phyloP scores from a whole-genome alignment of 2,797 vertebrate genomes.

The Pipistrellus pygmaeus region DNA sequence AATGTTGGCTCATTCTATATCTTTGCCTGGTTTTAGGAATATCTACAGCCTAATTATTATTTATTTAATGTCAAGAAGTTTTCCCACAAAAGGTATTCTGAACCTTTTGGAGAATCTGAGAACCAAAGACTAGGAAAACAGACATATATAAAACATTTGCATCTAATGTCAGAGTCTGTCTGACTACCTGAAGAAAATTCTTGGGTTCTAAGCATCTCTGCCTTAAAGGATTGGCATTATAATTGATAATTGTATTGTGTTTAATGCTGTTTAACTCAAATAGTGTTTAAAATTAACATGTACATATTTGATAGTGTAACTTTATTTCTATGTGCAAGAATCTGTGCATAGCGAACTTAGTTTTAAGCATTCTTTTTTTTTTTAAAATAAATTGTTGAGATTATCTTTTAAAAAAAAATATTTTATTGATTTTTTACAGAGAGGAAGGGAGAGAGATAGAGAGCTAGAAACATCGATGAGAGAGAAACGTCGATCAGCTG shows the following conservation, averaged over 20 bases:
- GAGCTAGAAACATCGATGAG: too few species aligned
- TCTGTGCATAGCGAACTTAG: not conserved
- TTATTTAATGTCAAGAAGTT: not conserved
- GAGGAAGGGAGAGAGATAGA: too few species aligned
- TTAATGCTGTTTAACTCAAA: not conserved
- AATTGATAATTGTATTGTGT: not conserved
- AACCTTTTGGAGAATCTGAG: not conserved
- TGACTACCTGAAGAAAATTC: not conserved
- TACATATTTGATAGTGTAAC: not conserved
- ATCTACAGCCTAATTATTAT: not conserved
- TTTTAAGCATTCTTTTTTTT: not conserved
- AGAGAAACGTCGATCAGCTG: too few species aligned
- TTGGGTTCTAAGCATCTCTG: not conserved
- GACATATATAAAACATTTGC: not conserved
- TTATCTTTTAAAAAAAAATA: too few species aligned
- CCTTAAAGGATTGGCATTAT: not conserved
- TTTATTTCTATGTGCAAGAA: conserved; percentile 33
- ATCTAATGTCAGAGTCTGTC: not conserved
- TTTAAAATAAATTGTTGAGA: too few species aligned
- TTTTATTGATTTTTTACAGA: too few species aligned
- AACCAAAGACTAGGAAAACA: not conserved
- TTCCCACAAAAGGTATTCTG: not conserved
- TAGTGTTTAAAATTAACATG: not conserved
- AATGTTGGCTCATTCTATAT: not conserved
- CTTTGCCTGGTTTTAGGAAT: not conserved